Conservation (phyloP, 2,888 invertebrate genomes). For the Spisula solida region DNA sequence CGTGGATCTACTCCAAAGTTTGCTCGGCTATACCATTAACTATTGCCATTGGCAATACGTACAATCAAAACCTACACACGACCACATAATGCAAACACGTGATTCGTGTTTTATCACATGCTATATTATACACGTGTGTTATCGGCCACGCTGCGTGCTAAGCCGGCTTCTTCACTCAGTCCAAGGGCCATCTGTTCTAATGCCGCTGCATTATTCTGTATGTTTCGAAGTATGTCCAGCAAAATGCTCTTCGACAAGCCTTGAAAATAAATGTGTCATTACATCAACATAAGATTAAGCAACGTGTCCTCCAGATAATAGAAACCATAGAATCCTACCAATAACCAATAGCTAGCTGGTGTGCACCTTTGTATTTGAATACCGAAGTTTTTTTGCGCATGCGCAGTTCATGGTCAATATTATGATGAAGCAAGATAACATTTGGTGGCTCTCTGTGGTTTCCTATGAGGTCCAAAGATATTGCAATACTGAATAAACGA, state of each 20-base stretch:
- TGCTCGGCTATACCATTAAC: too few species aligned
- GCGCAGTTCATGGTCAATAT: too few species aligned
- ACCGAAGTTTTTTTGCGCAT: neutral
- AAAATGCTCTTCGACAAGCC: neutral
- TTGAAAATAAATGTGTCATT: neutral
- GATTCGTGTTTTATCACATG: neutral
- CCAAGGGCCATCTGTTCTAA: neutral
- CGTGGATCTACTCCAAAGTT: too few species aligned
- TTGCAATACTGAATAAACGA: too few species aligned
- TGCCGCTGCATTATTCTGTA: neutral
- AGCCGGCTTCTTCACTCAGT: conserved; percentile 4
- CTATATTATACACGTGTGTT: neutral
- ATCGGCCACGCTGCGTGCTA: neutral
- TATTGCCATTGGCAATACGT: too few species aligned
- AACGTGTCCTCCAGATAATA: neutral
- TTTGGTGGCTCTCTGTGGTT: too few species aligned
- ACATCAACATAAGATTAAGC: neutral
- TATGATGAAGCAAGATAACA: too few species aligned
- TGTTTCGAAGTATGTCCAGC: neutral
- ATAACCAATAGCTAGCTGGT: neutral
- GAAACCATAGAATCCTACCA: neutral
- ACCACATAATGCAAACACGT: neutral
- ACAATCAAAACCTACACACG: neutral
- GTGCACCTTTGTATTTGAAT: neutral
- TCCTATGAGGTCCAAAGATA: too few species aligned